Percentiles rank a stretch among this genome's conserved stretches.
phyloP scores from a whole-genome alignment of 2,797 vertebrate species.

The Tangara arthus region DNA sequence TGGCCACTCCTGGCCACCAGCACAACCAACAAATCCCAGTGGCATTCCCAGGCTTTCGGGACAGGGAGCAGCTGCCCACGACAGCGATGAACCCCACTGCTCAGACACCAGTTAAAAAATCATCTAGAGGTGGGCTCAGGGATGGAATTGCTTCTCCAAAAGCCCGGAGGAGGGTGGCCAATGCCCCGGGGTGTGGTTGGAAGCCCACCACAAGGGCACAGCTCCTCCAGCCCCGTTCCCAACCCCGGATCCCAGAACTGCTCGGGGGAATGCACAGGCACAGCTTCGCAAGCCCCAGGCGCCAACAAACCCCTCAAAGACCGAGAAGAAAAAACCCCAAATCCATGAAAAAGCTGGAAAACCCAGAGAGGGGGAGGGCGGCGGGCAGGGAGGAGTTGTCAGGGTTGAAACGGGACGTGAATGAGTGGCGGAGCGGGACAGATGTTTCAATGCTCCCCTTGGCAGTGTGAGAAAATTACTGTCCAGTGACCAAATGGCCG shows the following conservation, averaged over 20 bases:
- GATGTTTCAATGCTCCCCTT: conserved; percentile 71
- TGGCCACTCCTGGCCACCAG: accelerated
- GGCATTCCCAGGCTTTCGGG: neutral
- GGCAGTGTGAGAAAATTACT: conserved; percentile 76
- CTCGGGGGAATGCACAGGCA: accelerated
- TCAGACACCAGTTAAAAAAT: accelerated
- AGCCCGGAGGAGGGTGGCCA: neutral
- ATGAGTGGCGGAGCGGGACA: conserved; percentile 61
- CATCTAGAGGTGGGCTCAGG: accelerated
- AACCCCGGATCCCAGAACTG: neutral
- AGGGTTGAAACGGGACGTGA: conserved; percentile 39
- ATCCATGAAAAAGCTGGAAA: neutral
- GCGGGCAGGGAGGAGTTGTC: conserved; percentile 1
- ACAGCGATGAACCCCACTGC: neutral
- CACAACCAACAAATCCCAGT: accelerated
- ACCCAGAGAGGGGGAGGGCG: neutral
- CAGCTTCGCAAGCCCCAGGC: accelerated
- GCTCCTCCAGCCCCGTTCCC: neutral
- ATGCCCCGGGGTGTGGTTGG: accelerated
- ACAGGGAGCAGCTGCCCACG: neutral
- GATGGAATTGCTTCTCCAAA: accelerated
- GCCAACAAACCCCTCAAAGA: neutral
- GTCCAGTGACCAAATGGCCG: conserved; percentile 73
- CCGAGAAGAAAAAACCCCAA: neutral
- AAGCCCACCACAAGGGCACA: accelerated